Conservation (phyloP, 2,113 vertebrate species). For the human (Homo sapiens) region DNA sequence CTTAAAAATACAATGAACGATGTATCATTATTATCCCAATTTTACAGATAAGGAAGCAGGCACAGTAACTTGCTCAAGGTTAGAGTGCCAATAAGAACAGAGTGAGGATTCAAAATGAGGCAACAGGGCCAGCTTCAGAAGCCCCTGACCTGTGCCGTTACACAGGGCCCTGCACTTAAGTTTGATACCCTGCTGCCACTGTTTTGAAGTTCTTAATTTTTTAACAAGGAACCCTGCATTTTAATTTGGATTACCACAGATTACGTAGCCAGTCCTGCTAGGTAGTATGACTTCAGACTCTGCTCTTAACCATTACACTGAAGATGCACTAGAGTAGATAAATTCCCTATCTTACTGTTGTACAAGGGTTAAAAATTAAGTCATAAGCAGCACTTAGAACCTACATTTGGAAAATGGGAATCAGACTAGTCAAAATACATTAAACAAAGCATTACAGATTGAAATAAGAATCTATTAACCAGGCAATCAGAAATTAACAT, state of each 20-base stretch:
- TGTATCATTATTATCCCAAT: background rate
- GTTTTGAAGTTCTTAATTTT: background rate
- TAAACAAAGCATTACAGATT: background rate
- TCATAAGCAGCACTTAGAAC: background rate
- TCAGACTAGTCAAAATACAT: slow-evolving; percentile 36
- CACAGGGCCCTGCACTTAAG: background rate
- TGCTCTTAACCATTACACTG: background rate
- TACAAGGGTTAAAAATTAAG: background rate
- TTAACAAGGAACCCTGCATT: background rate
- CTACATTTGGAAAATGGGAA: slow-evolving; percentile 10
- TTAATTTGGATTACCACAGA: background rate
- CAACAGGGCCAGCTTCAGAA: background rate
- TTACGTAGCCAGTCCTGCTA: background rate
- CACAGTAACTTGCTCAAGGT: background rate
- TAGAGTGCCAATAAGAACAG: background rate
- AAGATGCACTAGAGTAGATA: background rate
- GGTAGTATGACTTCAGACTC: background rate
- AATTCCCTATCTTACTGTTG: background rate
- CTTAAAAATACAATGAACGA: slow-evolving; percentile 30
- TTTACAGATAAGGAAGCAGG: background rate
- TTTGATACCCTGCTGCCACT: background rate
- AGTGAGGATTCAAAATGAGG: background rate
- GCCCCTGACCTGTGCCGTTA: background rate
- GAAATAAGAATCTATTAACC: background rate
- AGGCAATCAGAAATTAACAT: background rate